A percentile compares a stretch with the other conserved stretches of the same genome.
phyloP scores from a whole-genome alignment of 2,888 invertebrate species.

The Crematogaster levior region DNA sequence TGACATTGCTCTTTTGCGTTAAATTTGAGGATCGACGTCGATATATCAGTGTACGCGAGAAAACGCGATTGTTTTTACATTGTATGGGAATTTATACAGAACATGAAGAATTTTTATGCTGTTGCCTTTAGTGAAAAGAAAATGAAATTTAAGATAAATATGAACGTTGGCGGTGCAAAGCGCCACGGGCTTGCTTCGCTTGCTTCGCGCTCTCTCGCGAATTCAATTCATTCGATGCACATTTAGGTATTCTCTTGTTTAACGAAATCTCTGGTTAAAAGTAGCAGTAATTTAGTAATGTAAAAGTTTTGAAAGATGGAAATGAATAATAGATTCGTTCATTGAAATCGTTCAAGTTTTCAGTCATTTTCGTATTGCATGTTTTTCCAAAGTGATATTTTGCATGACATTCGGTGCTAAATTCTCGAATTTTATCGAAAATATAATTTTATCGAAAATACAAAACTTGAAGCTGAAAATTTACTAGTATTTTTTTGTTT shows the following conservation, averaged over 20 bases:
- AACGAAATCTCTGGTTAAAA: not conserved
- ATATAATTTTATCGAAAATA: not conserved
- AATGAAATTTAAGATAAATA: constrained; percentile 52
- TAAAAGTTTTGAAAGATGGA: not conserved
- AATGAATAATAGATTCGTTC: not conserved
- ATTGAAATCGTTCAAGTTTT: not conserved
- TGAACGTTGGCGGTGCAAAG: not conserved
- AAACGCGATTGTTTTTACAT: constrained; percentile 44
- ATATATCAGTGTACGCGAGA: not conserved
- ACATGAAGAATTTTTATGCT: constrained; percentile 32
- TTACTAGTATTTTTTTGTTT: not conserved
- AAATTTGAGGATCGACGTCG: not conserved
- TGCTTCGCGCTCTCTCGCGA: not conserved
- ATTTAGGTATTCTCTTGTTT: not conserved
- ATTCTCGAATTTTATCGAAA: not conserved
- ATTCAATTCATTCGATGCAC: not conserved
- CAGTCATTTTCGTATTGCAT: not conserved
- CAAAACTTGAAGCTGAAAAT: not conserved
- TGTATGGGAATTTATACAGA: not conserved
- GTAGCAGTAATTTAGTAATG: not conserved
- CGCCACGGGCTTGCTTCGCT: not conserved
- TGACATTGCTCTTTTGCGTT: not conserved
- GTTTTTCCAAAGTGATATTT: not conserved
- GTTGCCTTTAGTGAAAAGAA: constrained; percentile 15
- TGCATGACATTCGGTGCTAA: not conserved